A percentile compares a stretch with the other conserved stretches of the same genome.
Conservation (phyloP, 2,888 invertebrate genomes). For the Orthonychiurus folsomi region DNA sequence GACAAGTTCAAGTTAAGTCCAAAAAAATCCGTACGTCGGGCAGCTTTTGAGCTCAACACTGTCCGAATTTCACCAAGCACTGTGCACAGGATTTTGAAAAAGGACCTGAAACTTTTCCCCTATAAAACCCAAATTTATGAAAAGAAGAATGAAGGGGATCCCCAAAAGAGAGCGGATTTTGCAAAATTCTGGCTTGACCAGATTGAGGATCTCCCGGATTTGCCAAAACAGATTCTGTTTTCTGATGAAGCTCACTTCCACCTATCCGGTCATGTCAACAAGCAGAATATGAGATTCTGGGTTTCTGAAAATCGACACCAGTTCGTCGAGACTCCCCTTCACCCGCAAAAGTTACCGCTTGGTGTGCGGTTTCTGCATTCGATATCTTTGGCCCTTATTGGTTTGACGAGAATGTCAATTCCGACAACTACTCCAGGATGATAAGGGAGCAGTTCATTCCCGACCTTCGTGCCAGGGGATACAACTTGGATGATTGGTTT, state of each 20-base stretch:
- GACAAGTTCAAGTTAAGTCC: too few species aligned
- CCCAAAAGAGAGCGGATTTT: not conserved
- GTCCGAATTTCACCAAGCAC: too few species aligned
- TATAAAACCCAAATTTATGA: not conserved
- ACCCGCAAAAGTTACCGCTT: not conserved
- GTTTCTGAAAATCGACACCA: not conserved
- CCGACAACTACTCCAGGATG: slow-evolving; percentile 10
- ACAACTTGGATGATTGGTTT: too few species aligned
- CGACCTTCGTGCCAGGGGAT: too few species aligned
- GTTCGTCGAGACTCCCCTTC: not conserved
- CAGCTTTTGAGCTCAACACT: too few species aligned
- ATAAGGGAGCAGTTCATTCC: slow-evolving; percentile 16
- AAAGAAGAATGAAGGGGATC: not conserved
- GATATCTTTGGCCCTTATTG: slow-evolving; percentile 2
- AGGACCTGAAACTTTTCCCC: not conserved
- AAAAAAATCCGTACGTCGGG: too few species aligned
- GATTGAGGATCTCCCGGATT: not conserved
- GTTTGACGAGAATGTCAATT: not conserved
- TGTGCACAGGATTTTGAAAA: not conserved
- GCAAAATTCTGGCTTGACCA: not conserved
- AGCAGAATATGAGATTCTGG: slow-evolving; percentile 3
- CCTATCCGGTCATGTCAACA: not conserved
- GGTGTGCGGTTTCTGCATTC: not conserved
- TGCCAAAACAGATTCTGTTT: not conserved
- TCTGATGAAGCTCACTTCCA: not conserved